phyloP scores from a whole-genome alignment of 2,113 vertebrate genomes.

The Todiramphus chloris region DNA sequence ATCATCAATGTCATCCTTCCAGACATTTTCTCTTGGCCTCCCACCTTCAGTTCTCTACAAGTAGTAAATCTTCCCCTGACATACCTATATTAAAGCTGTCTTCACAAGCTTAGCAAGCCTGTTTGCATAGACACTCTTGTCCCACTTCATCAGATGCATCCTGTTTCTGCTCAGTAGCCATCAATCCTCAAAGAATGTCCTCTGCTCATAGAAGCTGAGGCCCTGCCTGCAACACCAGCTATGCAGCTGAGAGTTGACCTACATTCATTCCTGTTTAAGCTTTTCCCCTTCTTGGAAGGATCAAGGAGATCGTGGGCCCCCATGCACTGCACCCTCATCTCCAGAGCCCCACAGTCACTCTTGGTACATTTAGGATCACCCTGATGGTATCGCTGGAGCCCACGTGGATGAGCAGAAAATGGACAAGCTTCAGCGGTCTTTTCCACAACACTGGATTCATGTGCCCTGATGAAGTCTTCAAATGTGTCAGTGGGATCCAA shows the following conservation, averaged over 20 bases:
- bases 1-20: neutral
- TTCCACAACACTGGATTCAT: neutral
- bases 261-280: neutral
- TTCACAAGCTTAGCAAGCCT: neutral
- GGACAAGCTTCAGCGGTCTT: neutral
- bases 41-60: neutral
- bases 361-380: neutral
- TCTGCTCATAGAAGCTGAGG: neutral
- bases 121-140: neutral
- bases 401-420: neutral
- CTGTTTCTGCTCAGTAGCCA: neutral
- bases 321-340: neutral
- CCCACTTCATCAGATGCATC: no score
- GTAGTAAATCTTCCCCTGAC: neutral
- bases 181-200: accelerated
- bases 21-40: neutral
- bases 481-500: neutral
- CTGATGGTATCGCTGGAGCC: no score
- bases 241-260: neutral
- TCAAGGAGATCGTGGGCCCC: neutral
- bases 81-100: neutral
- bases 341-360: neutral
- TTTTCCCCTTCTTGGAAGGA: neutral
- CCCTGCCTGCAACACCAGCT: neutral
- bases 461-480: neutral